phyloP scores from a whole-genome alignment of 2,113 vertebrate species.

The Romanogobio albipinnatus region DNA sequence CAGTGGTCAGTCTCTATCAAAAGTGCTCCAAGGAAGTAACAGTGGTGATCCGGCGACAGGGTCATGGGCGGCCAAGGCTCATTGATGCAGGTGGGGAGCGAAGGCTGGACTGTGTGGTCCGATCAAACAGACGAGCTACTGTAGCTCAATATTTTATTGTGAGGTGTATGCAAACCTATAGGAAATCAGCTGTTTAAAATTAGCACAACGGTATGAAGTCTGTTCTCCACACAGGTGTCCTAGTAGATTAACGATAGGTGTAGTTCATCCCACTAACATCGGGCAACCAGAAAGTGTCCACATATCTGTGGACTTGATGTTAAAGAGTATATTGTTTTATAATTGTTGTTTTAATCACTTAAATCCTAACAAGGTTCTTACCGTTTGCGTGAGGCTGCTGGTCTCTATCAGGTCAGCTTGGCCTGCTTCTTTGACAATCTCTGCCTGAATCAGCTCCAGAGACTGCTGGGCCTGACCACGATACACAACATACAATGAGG shows the following conservation, averaged over 20 bases:
- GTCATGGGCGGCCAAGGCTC: no score
- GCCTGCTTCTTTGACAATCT: conserved; percentile 85
- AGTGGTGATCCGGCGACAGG: no score
- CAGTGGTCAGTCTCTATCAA: no score
- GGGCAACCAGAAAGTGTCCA: neutral
- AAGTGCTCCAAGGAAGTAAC: no score
- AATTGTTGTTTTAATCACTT: neutral
- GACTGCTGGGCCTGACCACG: conserved; percentile 88
- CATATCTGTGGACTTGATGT: neutral
- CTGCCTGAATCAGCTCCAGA: conserved; percentile 89
- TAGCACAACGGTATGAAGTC: neutral
- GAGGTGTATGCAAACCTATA: no score
- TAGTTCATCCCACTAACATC: neutral
- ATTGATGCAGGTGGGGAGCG: no score
- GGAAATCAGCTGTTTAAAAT: no score
- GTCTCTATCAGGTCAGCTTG: conserved; percentile 88
- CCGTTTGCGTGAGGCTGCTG: conserved; percentile 83
- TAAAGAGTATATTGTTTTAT: neutral
- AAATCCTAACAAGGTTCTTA: conserved; percentile 64
- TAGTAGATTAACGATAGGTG: neutral
- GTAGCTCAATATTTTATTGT: no score
- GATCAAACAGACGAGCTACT: no score
- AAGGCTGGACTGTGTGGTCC: no score
- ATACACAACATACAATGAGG: neutral
- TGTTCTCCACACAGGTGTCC: neutral